Percentiles rank a stretch among this genome's conserved stretches.
phyloP scores from a whole-genome alignment of 2,797 vertebrate species.

The Diplodus puntazzo region DNA sequence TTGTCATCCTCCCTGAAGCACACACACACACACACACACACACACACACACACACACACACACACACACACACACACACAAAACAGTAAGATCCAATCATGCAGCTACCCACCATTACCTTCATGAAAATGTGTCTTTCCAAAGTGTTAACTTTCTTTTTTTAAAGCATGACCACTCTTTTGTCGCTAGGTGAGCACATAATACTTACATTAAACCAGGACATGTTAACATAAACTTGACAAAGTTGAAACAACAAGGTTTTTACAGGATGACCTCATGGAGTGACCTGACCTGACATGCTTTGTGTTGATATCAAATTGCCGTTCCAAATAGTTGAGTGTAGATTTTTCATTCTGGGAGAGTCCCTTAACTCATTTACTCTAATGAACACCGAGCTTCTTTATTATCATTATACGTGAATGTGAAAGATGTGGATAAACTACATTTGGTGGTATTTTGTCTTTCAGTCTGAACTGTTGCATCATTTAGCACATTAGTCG shows the following conservation, averaged over 20 bases:
- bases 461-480: neutral
- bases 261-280: neutral
- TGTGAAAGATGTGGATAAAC: neutral
- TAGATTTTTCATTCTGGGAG: constrained; percentile 15
- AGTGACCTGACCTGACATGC: constrained; percentile 10
- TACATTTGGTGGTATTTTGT: neutral
- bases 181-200: neutral
- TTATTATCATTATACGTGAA: neutral
- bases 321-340: constrained; percentile 33
- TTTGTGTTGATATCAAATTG: constrained; percentile 32
- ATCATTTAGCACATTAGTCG: constrained; percentile 12
- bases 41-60: too few relatives aligned
- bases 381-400: constrained; percentile 7
- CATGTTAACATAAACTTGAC: neutral
- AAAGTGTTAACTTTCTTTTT: neutral
- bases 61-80: neutral
- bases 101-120: neutral
- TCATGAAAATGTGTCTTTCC: neutral
- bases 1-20: constrained; percentile 93
- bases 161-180: neutral
- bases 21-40: constrained; percentile 19
- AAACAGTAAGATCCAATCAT: neutral
- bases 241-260: neutral
- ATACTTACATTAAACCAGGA: neutral
- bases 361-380: constrained; percentile 6